Evolutionary conservation across 2,113 vertebrate species (phyloP).

Genomic region (Ammodytes dubius): DNA sequence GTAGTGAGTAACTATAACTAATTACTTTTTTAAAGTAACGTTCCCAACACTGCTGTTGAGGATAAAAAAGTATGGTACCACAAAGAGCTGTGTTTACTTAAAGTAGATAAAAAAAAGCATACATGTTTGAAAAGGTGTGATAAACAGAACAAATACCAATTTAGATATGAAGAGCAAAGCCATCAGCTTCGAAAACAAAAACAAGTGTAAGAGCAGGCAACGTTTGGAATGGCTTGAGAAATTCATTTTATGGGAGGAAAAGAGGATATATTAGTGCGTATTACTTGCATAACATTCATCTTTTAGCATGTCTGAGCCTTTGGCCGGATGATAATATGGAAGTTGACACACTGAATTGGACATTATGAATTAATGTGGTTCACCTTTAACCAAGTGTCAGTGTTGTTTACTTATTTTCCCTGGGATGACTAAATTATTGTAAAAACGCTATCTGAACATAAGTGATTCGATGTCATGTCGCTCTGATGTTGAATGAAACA

Average conservation of each 20-base stretch:
- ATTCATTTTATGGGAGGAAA: slow-evolving; percentile 13
- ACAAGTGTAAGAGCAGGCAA: slow-evolving; percentile 3
- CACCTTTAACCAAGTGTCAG: slow-evolving; percentile 48
- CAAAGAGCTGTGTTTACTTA: slow-evolving; percentile 44
- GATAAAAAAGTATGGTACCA: slow-evolving; percentile 6
- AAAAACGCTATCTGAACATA: slow-evolving; percentile 35
- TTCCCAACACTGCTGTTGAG: no score
- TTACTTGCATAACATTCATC: background rate
- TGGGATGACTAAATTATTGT: slow-evolving; percentile 27
- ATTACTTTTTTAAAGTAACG: no score
- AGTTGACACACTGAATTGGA: slow-evolving; percentile 39
- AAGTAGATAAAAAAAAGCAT: slow-evolving; percentile 32
- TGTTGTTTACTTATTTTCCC: slow-evolving; percentile 34
- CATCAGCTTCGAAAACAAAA: slow-evolving; percentile 10
- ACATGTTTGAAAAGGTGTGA: slow-evolving; percentile 51
- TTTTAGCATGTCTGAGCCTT: background rate
- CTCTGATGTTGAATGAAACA: slow-evolving; percentile 18
- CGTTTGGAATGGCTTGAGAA: slow-evolving; percentile 4
- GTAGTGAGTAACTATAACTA: no score
- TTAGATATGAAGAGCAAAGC: slow-evolving; percentile 47
- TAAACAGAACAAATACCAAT: slow-evolving; percentile 57
- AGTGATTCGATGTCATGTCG: slow-evolving; percentile 42
- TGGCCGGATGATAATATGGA: slow-evolving; percentile 22
- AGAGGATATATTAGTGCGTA: slow-evolving; percentile 1
- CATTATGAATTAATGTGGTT: slow-evolving; percentile 41